Percentiles rank a stretch among this genome's conserved stretches.
Conservation (phyloP, 2,888 invertebrate species). For the Diadromus collaris region DNA sequence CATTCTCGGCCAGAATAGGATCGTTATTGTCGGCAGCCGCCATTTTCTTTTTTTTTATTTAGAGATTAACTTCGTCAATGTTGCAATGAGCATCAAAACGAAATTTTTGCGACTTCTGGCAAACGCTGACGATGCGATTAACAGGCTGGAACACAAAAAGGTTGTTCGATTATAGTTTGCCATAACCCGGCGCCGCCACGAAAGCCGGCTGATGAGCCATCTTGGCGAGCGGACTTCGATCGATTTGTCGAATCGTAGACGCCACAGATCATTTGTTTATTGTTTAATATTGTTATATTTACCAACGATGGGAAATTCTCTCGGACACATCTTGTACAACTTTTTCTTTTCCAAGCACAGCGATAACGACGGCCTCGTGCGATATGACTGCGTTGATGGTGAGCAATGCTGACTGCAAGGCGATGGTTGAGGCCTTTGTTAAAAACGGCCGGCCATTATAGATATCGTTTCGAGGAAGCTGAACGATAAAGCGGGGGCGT, state of each 20-base stretch:
- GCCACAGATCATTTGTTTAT: background rate
- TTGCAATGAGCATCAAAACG: background rate
- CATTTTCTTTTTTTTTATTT: slow-evolving; percentile 22
- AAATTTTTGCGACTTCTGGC: background rate
- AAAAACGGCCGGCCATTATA: background rate
- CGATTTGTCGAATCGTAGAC: background rate
- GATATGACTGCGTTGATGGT: background rate
- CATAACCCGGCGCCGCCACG: background rate
- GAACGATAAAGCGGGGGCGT: background rate
- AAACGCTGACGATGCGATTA: background rate
- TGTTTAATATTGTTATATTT: background rate
- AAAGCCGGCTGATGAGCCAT: background rate
- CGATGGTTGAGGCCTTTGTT: background rate
- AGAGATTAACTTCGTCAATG: background rate
- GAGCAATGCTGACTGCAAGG: background rate
- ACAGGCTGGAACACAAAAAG: background rate
- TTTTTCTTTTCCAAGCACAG: background rate
- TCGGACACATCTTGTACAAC: background rate
- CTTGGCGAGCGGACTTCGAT: background rate
- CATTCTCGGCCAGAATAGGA: background rate
- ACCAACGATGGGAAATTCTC: background rate
- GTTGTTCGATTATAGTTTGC: background rate
- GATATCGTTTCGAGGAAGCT: background rate
- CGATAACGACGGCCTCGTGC: background rate
- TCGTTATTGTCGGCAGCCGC: background rate